Conservation (phyloP, 1,140 invertebrate species). For the Akabosia matsudoensis region DNA sequence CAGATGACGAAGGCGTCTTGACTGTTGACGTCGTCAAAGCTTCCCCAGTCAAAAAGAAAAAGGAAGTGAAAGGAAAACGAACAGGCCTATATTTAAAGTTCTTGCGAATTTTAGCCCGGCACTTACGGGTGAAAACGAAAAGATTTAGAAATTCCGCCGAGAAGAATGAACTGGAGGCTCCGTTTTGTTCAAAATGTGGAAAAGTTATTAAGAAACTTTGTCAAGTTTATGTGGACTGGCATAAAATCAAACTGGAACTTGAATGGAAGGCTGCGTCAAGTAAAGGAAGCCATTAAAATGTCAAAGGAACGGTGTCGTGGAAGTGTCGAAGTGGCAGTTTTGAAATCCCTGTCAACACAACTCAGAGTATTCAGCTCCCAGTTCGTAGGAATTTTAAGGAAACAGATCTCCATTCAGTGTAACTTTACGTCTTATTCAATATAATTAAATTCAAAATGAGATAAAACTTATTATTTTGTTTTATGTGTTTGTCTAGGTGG, state of each 20-base stretch:
- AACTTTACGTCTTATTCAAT: neutral
- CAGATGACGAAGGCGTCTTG: neutral
- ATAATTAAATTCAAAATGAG: neutral
- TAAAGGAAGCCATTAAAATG: neutral
- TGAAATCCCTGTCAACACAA: constrained; percentile 1
- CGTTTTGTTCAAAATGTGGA: neutral
- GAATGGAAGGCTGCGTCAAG: neutral
- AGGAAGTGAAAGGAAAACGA: no score
- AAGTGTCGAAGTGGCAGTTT: neutral
- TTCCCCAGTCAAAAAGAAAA: neutral
- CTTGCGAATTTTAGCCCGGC: neutral
- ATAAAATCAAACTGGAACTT: neutral
- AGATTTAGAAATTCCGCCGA: neutral
- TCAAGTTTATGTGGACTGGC: neutral
- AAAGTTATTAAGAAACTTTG: neutral
- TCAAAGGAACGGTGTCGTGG: neutral
- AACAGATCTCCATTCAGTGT: neutral
- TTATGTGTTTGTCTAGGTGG: neutral
- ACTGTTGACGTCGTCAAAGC: neutral
- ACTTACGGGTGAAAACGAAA: neutral
- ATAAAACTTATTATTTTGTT: neutral
- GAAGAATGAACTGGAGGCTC: neutral
- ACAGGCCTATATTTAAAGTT: neutral
- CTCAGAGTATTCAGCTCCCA: neutral
- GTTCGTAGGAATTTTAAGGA: neutral